These are phyloP conservation scores for Chaetoderma sp. DNA, from an alignment of 2,888 invertebrate species.

Conservation along the genomic window DNA sequence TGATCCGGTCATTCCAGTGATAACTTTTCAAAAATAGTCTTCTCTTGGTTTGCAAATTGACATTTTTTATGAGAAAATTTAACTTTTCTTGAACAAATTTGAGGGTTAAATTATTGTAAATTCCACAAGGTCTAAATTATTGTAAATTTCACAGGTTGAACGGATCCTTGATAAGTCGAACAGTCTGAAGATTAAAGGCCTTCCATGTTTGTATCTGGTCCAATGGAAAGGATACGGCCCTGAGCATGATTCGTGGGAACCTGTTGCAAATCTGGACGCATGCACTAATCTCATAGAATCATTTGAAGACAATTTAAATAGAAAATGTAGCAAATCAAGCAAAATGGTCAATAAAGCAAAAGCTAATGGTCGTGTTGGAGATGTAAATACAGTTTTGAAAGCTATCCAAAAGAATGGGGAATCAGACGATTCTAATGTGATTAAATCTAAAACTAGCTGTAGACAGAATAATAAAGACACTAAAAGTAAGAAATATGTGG, in stretches of 20 bases:
- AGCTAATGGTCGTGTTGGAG: background rate
- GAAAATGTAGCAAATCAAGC: background rate
- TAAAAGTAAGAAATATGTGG: background rate
- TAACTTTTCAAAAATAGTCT: no score
- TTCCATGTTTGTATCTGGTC: constrained; percentile 47
- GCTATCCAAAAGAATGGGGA: background rate
- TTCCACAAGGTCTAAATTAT: no score
- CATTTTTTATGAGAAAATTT: no score
- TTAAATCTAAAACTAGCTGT: background rate
- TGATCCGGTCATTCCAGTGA: no score
- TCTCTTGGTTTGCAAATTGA: no score
- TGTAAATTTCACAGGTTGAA: no score
- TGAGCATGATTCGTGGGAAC: constrained; percentile 62
- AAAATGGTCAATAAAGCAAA: background rate
- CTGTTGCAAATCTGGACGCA: constrained; percentile 44
- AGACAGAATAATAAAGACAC: constrained; percentile 1
- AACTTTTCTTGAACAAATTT: no score
- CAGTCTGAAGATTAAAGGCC: constrained; percentile 34
- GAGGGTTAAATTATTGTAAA: no score
- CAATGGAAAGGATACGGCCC: constrained; percentile 56
- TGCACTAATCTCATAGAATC: constrained; percentile 41
- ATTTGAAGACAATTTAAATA: constrained; percentile 40
- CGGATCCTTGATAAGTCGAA: no score
- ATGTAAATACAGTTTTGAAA: background rate
- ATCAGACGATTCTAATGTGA: background rate